Percentiles rank a stretch among this genome's conserved stretches.
Evolutionary conservation across 2,888 invertebrate species (phyloP).

Genomic region (Melanostoma mellinum): DNA sequence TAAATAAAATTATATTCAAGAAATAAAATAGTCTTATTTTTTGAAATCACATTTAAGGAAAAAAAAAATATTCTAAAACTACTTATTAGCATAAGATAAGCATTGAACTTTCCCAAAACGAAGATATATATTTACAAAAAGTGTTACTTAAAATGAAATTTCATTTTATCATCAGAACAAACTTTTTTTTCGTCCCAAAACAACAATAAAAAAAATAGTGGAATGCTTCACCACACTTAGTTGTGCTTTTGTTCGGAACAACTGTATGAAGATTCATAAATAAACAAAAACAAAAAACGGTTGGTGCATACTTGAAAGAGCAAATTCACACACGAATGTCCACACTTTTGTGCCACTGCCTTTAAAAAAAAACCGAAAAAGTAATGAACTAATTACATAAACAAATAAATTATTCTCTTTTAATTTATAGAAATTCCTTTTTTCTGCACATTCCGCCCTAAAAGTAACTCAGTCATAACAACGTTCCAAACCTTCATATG

Average conservation of each 20-base stretch:
- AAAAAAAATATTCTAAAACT: conserved; percentile 31
- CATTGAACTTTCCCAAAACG: conserved; percentile 16
- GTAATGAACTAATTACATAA: background rate
- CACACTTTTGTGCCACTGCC: conserved; percentile 63
- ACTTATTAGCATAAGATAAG: background rate
- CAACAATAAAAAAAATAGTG: no score
- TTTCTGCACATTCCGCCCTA: conserved; percentile 41
- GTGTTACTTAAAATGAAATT: background rate
- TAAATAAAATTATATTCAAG: conserved; percentile 25
- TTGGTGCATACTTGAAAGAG: no score
- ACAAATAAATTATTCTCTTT: conserved; percentile 7
- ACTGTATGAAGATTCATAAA: background rate
- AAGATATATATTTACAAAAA: conserved; percentile 36
- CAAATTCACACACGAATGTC: conserved; percentile 27
- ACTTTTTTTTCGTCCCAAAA: no score
- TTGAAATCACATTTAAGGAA: conserved; percentile 52
- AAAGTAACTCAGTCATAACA: conserved; percentile 27
- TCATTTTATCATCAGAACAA: no score
- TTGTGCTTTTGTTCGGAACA: no score
- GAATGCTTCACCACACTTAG: no score
- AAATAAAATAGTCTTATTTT: conserved; percentile 50
- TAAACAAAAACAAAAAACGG: conserved; percentile 1
- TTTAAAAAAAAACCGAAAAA: conserved; percentile 34
- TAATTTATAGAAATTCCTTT: background rate
- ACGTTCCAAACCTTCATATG: conserved; percentile 19